These are phyloP conservation scores for Hyles lineata DNA, from an alignment of 2,888 invertebrate genomes.

Conservation along the genomic window DNA sequence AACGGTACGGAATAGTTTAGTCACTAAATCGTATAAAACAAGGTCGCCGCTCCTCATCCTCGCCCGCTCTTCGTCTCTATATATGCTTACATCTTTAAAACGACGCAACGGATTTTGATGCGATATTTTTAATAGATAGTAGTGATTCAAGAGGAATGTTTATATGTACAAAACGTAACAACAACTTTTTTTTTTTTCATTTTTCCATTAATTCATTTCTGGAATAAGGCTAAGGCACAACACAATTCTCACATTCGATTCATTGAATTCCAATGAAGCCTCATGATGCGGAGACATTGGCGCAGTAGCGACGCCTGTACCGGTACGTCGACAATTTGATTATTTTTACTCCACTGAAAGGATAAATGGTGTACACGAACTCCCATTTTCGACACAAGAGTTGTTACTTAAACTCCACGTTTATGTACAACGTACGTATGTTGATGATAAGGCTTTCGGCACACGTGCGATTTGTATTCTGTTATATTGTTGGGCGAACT, in stretches of 20 bases:
- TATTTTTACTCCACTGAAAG: slow-evolving; percentile 16
- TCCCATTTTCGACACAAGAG: slow-evolving; percentile 37
- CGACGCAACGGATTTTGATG: too few relatives aligned
- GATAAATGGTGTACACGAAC: slow-evolving; percentile 26
- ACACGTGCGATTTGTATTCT: not conserved
- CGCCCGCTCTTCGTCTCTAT: too few relatives aligned
- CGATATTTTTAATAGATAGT: too few relatives aligned
- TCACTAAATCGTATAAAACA: too few relatives aligned
- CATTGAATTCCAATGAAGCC: not conserved
- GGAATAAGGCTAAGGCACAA: not conserved
- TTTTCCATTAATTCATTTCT: not conserved
- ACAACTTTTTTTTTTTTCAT: too few relatives aligned
- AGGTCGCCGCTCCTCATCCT: too few relatives aligned
- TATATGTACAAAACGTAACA: too few relatives aligned
- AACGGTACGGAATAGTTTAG: too few relatives aligned
- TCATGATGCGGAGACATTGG: not conserved
- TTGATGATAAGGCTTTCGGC: not conserved
- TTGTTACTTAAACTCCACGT: slow-evolving; percentile 37
- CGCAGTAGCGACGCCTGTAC: not conserved
- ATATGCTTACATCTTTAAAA: too few relatives aligned
- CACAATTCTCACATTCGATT: not conserved
- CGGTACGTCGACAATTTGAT: not conserved
- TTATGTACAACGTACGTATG: slow-evolving; percentile 12
- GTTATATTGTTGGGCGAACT: too few relatives aligned
- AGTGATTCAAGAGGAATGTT: too few relatives aligned